Evolutionary conservation across 2,113 vertebrate genomes (phyloP).

Genomic region (Anser brachyrhynchus): DNA sequence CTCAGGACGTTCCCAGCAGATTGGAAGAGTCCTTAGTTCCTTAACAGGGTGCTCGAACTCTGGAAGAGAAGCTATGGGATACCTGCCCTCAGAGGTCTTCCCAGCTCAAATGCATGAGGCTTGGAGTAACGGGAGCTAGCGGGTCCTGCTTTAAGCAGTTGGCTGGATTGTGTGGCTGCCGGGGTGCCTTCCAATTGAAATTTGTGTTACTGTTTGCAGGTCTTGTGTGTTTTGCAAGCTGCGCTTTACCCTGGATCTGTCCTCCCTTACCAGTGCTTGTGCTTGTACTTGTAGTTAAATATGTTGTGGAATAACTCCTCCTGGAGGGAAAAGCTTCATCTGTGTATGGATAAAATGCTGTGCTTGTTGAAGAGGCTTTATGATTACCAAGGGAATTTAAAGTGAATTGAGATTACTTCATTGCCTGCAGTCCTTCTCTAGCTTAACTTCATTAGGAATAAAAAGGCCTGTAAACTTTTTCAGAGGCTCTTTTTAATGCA

Average conservation of each 20-base stretch:
- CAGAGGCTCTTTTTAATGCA: neutral
- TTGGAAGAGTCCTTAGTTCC: neutral
- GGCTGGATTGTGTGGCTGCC: neutral
- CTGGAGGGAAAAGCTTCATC: neutral
- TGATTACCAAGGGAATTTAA: neutral
- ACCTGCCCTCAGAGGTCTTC: neutral
- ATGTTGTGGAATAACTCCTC: neutral
- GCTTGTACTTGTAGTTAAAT: no score
- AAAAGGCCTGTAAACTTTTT: neutral
- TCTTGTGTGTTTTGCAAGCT: neutral
- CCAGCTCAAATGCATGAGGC: neutral
- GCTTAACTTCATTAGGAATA: no score
- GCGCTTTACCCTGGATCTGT: neutral
- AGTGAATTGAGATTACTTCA: neutral
- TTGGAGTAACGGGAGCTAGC: neutral
- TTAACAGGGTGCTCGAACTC: neutral
- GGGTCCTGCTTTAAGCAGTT: neutral
- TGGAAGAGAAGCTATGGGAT: neutral
- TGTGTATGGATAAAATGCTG: neutral
- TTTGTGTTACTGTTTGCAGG: neutral
- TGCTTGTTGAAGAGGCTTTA: neutral
- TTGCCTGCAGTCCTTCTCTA: neutral
- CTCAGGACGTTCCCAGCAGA: neutral
- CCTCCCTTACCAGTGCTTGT: neutral
- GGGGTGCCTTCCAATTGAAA: neutral